Base-by-base conservation (phyloP, 30 jellyfish, hydroid and myxozoan species). In the Clytia hemisphaerica region DNA sequence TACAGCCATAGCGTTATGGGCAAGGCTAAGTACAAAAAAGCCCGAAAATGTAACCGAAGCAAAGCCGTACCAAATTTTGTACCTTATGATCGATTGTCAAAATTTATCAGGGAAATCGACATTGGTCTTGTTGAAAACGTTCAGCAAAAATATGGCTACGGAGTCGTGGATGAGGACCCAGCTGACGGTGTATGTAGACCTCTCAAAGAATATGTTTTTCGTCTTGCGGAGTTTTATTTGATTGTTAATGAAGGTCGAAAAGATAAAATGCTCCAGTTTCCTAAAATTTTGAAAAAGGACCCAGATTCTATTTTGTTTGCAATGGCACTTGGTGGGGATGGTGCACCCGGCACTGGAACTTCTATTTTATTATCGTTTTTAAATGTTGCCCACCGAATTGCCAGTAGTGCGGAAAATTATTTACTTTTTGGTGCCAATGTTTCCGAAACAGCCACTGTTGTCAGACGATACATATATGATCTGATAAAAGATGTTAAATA, bases 321-420 rank as follows among this genome's bases (percentile, higher is more conserved):
- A 51, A 12, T 51, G 24, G 18, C 66, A 21, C 16, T 51, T 51
- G 21, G 66, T 51, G 66, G 66, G 16, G 66, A 51, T 51, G 66
- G 24, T 14, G 66, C 66, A 14, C 66, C 66, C 24, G 31, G 16
- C 24, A 30, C 66, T 14, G 66, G 66, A 51, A 51, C 30, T 51
- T 14, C 66, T 12, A 14, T 51, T 22, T 24, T 51, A 30, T 22
- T 51, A 51, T 51, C 1, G 10, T 22, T 22, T 51, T 24, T 51
- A 24, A 51, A 51, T 51, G 66, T 1, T 51, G 51, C 44, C 16
- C 25, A 57, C 19, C 51, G 70, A 1, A 21, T 57, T 21, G 70
- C 70, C 12, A 57, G 70, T 21, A 57, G 70, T 21, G 25, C 29
- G 0, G 51, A 57, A 57, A 57, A 7, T 9, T 57, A n/a, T 29